Evolutionary conservation across 2,797 vertebrate genomes (phyloP).

Genomic region (Crypturellus tataupa): DNA sequence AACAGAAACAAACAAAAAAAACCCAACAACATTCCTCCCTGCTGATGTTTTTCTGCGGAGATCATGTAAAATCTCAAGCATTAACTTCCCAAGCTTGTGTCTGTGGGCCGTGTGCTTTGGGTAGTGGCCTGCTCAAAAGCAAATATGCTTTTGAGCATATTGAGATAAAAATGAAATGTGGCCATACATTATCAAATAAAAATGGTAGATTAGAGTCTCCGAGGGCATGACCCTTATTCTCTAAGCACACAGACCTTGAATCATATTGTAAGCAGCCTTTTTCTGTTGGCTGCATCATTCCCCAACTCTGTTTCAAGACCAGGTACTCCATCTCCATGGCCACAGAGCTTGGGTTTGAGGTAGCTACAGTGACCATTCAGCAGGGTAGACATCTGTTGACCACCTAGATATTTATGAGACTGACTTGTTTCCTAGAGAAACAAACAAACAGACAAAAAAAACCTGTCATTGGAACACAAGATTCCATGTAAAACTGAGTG

Average conservation of each 20-base stretch:
- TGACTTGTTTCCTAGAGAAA: neutral
- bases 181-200: neutral
- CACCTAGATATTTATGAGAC: neutral
- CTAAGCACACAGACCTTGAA: neutral
- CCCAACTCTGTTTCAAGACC: no score
- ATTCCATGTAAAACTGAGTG: neutral
- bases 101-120: neutral
- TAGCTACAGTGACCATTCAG: neutral
- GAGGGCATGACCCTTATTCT: neutral
- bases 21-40: neutral
- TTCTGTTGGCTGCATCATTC: no score
- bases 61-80: fast-evolving
- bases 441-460: neutral
- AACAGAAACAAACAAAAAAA: no score
- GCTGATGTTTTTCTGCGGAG: neutral
- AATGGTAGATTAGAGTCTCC: neutral
- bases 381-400: no score
- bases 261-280: no score
- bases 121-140: neutral
- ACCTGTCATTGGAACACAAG: neutral
- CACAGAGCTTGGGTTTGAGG: no score
- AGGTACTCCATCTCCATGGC: no score
- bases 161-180: neutral
- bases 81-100: neutral
- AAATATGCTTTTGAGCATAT: no score